These are phyloP conservation scores for Zygaena filipendulae DNA, from an alignment of 2,888 invertebrate genomes.

Conservation along the genomic window DNA sequence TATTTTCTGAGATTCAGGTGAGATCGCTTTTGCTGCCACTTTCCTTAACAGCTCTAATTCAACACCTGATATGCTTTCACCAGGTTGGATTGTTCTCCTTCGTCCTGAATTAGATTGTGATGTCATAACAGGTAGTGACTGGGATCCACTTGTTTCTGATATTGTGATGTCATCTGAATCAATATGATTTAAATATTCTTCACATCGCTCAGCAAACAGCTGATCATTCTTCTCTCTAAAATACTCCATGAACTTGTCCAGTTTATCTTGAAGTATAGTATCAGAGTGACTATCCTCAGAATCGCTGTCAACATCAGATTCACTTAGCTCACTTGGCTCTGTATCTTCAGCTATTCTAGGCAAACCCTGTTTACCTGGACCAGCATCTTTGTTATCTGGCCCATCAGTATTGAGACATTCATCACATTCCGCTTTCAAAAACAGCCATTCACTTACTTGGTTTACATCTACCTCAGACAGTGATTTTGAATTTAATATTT, in stretches of 20 bases:
- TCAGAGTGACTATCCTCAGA: conserved; percentile 71
- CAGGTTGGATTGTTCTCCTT: conserved; percentile 71
- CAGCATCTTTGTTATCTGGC: conserved; percentile 50
- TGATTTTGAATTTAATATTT: conserved; percentile 75
- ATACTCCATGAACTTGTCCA: conserved; percentile 77
- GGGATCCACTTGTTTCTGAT: conserved; percentile 60
- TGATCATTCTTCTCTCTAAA: conserved; percentile 78
- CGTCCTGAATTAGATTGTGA: conserved; percentile 58
- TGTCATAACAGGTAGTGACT: conserved; percentile 55
- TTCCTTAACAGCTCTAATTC: conserved; percentile 69
- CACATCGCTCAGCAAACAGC: conserved; percentile 70
- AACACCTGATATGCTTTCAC: conserved; percentile 68
- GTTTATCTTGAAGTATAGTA: conserved; percentile 74
- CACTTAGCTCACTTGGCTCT: conserved; percentile 71
- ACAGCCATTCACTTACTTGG: conserved; percentile 83
- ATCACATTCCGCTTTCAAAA: conserved; percentile 87
- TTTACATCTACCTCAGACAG: conserved; percentile 78
- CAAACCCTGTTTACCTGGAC: conserved; percentile 44
- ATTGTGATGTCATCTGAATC: conserved; percentile 64
- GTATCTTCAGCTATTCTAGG: conserved; percentile 63
- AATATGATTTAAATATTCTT: conserved; percentile 67
- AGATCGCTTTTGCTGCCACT: conserved; percentile 68
- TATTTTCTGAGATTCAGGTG: conserved; percentile 62
- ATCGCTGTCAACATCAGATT: conserved; percentile 71
- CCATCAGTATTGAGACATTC: conserved; percentile 76